Evolutionary conservation across 2,113 vertebrate species (phyloP).

Genomic region (Cavia porcellus): DNA sequence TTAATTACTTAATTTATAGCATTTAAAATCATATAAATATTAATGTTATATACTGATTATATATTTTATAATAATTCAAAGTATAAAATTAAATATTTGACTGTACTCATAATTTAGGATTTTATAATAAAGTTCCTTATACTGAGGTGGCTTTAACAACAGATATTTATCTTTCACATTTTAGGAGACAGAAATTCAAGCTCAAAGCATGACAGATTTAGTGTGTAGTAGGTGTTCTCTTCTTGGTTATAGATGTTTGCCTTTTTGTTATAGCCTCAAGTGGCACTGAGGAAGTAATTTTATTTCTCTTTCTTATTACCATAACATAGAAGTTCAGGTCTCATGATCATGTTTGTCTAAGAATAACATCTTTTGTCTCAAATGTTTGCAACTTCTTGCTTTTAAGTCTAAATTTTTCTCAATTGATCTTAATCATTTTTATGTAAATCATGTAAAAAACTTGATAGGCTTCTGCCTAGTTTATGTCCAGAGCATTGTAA

Average conservation of each 20-base stretch:
- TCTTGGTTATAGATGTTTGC: not conserved
- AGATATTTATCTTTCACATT: not conserved
- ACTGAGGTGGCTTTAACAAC: not conserved
- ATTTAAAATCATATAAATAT: not conserved
- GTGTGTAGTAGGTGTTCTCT: not conserved
- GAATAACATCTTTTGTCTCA: not conserved
- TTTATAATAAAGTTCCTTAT: not conserved
- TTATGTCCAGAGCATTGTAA: not conserved
- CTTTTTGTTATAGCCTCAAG: not conserved
- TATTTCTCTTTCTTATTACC: not conserved
- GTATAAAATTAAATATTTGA: conserved; percentile 2
- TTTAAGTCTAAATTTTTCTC: not conserved
- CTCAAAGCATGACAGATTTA: not conserved
- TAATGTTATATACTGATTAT: not conserved
- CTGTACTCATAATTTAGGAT: not conserved
- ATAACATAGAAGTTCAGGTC: not conserved
- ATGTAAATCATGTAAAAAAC: not conserved
- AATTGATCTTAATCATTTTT: not conserved
- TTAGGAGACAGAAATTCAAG: not conserved
- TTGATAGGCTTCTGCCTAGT: not conserved
- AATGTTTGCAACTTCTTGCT: not conserved
- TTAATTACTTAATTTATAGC: not conserved
- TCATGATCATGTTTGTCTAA: not conserved
- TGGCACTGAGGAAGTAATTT: not conserved
- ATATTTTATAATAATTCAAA: conserved; percentile 3